These are phyloP conservation scores for Mellivora capensis DNA, from an alignment of 2,113 vertebrate genomes.

Conservation along the genomic window DNA sequence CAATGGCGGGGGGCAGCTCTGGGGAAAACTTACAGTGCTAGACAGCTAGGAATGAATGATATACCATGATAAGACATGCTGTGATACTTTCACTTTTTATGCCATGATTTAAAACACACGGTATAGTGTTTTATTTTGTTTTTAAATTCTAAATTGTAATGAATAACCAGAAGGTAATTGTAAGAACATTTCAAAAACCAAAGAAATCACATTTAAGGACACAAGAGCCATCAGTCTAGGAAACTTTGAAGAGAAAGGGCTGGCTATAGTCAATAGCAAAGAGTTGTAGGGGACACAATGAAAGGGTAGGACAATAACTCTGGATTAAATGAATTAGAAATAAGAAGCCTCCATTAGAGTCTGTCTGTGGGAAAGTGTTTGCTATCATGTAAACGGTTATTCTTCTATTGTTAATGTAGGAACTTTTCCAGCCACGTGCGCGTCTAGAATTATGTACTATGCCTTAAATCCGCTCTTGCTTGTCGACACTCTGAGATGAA, in stretches of 20 bases:
- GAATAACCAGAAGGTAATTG: not conserved
- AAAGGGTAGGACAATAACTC: not conserved
- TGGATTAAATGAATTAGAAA: conserved; percentile 16
- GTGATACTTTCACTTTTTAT: not conserved
- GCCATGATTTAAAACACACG: not conserved
- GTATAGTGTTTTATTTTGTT: not conserved
- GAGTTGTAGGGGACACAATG: not conserved
- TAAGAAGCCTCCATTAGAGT: not conserved
- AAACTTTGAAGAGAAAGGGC: not conserved
- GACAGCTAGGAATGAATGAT: not conserved
- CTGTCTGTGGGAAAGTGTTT: not conserved
- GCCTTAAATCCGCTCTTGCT: conserved; percentile 58
- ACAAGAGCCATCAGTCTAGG: not conserved
- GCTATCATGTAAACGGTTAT: not conserved
- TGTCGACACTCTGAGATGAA: conserved; percentile 65
- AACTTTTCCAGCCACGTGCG: conserved; percentile 5
- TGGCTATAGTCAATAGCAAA: not conserved
- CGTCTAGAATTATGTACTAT: conserved; percentile 61
- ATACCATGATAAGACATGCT: not conserved
- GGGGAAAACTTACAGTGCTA: not conserved
- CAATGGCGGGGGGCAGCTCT: not conserved
- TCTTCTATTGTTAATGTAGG: not conserved
- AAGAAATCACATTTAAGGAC: not conserved
- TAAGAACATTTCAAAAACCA: not conserved
- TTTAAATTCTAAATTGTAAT: not conserved